A percentile compares a stretch with the other conserved stretches of the same genome.
phyloP scores from a whole-genome alignment of 1,140 invertebrate species.

The Pseudomyrmex flavicornis region DNA sequence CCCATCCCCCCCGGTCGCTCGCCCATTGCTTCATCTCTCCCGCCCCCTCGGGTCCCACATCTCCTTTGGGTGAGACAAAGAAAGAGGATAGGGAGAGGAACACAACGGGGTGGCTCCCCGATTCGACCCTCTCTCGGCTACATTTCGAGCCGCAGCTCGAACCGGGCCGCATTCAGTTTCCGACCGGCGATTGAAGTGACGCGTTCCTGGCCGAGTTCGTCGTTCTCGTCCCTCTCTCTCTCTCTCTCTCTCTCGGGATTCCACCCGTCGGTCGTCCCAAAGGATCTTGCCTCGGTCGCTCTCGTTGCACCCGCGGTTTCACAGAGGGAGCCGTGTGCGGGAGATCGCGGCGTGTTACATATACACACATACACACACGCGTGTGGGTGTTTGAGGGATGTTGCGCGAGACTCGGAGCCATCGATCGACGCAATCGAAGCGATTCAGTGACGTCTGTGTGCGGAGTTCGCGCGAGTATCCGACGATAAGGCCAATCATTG shows the following conservation, averaged over 20 bases:
- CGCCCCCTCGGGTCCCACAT: conserved; percentile 18
- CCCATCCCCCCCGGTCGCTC: background rate
- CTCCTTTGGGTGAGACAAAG: conserved; percentile 38
- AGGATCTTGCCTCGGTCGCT: background rate
- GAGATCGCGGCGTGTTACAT: conserved; percentile 22
- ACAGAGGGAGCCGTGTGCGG: background rate
- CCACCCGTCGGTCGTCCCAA: background rate
- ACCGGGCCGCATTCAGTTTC: conserved; percentile 75
- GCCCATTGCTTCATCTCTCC: conserved; percentile 13
- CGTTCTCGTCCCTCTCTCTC: background rate
- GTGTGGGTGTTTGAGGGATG: conserved; percentile 24
- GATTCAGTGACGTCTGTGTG: conserved; percentile 51
- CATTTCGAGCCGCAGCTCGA: conserved; percentile 72
- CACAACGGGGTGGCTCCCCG: conserved; percentile 79
- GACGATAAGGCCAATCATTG: conserved; percentile 12
- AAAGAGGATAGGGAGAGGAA: conserved; percentile 22
- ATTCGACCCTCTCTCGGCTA: conserved; percentile 73
- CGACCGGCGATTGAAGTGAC: conserved; percentile 67
- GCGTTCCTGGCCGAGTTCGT: conserved; percentile 34
- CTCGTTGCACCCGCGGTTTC: background rate
- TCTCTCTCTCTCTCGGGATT: background rate
- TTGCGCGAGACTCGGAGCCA: conserved; percentile 41
- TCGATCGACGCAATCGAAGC: conserved; percentile 49
- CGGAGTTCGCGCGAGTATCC: conserved; percentile 13
- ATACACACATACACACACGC: background rate